Evolutionary conservation across 30 jellyfish, hydroid and myxozoan species (phyloP).

Genomic region (Mastigias papua): DNA sequence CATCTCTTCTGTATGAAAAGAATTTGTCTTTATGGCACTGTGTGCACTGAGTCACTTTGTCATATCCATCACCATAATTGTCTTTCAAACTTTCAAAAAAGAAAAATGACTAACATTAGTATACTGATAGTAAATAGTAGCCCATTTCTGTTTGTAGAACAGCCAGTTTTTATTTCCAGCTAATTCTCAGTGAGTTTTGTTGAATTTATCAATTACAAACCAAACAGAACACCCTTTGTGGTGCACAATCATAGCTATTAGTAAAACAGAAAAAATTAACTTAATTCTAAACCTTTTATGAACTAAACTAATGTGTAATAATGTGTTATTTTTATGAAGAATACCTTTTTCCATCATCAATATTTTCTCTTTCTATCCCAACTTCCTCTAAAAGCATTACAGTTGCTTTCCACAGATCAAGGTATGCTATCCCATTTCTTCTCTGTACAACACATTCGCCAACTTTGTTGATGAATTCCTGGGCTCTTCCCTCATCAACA

Average conservation of each 20-base stretch:
- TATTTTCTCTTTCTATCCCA: constrained; percentile 57
- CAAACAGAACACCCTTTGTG: no score
- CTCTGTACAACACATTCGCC: constrained; percentile 12
- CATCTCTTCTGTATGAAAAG: constrained; percentile 84
- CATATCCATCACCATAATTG: constrained; percentile 29
- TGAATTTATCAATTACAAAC: no score
- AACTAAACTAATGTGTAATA: not conserved
- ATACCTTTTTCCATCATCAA: constrained; percentile 73
- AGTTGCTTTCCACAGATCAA: constrained; percentile 69
- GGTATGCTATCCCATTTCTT: constrained; percentile 37
- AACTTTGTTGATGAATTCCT: constrained; percentile 23
- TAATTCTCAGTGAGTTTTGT: no score
- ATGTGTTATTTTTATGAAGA: not conserved
- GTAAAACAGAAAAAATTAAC: no score
- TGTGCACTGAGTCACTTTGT: constrained; percentile 78
- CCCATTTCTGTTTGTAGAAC: no score
- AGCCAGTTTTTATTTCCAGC: no score
- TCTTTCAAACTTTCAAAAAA: constrained; percentile 12
- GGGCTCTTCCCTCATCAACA: constrained; percentile 46
- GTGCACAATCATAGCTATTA: no score
- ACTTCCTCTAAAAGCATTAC: constrained; percentile 46
- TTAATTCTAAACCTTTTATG: not conserved
- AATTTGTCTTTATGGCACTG: constrained; percentile 71
- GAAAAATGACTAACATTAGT: not conserved
- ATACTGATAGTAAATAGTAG: not conserved